phyloP scores from a whole-genome alignment of 2,888 invertebrate species.

The Copidosoma aretas region DNA sequence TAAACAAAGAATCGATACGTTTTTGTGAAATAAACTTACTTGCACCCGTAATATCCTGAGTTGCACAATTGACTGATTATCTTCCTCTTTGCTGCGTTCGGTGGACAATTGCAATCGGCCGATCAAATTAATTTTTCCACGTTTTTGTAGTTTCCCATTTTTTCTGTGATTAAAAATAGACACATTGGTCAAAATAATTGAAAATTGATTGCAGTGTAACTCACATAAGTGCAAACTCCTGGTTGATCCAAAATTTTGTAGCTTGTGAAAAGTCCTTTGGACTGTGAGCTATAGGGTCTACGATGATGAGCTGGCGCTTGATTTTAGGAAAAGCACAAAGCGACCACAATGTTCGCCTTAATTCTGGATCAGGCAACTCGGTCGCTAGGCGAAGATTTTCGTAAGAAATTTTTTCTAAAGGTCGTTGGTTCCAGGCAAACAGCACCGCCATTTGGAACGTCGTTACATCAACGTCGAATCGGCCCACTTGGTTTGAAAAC shows the following conservation, averaged over 20 bases:
- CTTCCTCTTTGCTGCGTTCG: slow-evolving; percentile 94
- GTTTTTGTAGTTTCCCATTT: slow-evolving; percentile 91
- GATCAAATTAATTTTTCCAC: slow-evolving; percentile 96
- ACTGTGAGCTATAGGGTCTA: slow-evolving; percentile 80
- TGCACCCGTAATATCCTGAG: slow-evolving; percentile 88
- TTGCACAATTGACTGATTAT: slow-evolving; percentile 98
- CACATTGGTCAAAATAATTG: neutral
- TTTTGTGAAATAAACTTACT: slow-evolving; percentile 56
- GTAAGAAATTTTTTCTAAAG: slow-evolving; percentile 90
- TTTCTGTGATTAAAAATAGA: slow-evolving; percentile 68
- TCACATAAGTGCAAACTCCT: slow-evolving; percentile 86
- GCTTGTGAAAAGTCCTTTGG: slow-evolving; percentile 94
- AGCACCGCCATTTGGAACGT: slow-evolving; percentile 99
- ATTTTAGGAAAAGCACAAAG: slow-evolving; percentile 95
- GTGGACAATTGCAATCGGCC: slow-evolving; percentile 94
- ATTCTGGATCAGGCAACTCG: slow-evolving; percentile 93
- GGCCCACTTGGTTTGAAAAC: slow-evolving; percentile 89
- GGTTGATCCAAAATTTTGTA: slow-evolving; percentile 95
- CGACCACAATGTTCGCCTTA: slow-evolving; percentile 94
- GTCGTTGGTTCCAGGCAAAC: slow-evolving; percentile 98
- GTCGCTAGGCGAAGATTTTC: slow-evolving; percentile 96
- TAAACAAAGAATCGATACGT: too few relatives aligned
- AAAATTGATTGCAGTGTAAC: slow-evolving; percentile 48
- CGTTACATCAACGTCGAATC: slow-evolving; percentile 97
- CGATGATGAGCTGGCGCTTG: slow-evolving; percentile 87